These are phyloP conservation scores for Acipenser transmontanus DNA, from an alignment of 2,797 vertebrate species.

Conservation along the genomic window DNA sequence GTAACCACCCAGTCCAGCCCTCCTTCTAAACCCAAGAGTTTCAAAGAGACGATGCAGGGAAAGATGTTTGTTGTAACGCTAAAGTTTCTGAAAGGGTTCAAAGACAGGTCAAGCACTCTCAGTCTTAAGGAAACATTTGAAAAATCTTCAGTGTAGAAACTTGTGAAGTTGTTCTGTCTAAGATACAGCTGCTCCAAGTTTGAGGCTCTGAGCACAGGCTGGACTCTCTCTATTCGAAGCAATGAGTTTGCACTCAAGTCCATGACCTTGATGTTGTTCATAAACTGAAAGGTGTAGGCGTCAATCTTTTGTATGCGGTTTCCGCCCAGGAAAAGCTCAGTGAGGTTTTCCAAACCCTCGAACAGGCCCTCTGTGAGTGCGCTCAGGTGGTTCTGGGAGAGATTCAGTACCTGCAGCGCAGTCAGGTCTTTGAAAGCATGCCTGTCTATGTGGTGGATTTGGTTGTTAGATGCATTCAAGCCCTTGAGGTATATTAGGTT, in stretches of 20 bases:
- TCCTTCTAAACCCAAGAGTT: too few relatives aligned
- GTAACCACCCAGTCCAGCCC: too few relatives aligned
- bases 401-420: conserved; percentile 5
- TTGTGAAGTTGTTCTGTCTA: background rate
- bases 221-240: background rate
- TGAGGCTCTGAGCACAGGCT: background rate
- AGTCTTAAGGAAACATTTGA: background rate
- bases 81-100: too few relatives aligned
- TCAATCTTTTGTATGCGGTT: conserved; percentile 1
- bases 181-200: background rate
- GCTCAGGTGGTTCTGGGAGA: conserved; percentile 11
- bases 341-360: conserved; percentile 15
- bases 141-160: background rate
- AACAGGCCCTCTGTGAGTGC: conserved; percentile 4
- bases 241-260: background rate
- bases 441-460: background rate
- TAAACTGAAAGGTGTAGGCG: background rate
- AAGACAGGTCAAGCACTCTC: background rate
- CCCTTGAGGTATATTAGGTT: conserved; percentile 17
- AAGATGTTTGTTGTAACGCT: too few relatives aligned
- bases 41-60: too few relatives aligned
- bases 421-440: background rate
- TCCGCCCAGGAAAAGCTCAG: conserved; percentile 1
- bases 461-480: conserved; percentile 27
- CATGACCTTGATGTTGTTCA: background rate